These are phyloP conservation scores for Allobates femoralis DNA, from an alignment of 2,797 vertebrate genomes.

Conservation along the genomic window DNA sequence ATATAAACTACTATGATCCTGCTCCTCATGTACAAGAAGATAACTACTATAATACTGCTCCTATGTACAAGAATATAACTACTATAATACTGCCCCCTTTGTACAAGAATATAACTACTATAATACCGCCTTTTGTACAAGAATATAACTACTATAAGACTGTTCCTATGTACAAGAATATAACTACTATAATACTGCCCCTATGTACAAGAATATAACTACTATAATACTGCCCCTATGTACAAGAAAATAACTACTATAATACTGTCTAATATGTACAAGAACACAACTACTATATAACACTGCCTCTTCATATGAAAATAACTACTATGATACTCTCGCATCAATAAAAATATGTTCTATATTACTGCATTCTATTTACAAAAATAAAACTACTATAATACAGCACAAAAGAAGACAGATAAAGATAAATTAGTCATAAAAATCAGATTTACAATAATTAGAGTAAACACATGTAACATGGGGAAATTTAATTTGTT, in stretches of 20 bases:
- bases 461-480: conserved; percentile 73
- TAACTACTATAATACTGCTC: not conserved
- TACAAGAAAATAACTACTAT: not conserved
- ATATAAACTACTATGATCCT: too few species aligned
- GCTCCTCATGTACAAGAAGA: not conserved
- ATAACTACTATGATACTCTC: not conserved
- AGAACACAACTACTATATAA: not conserved
- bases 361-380: not conserved
- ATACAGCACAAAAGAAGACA: not conserved
- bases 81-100: not conserved
- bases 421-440: not conserved
- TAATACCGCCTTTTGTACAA: not conserved
- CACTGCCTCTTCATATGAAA: not conserved
- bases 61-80: not conserved
- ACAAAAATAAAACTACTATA: not conserved
- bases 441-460: not conserved
- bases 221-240: not conserved
- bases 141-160: not conserved
- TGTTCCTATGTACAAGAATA: not conserved
- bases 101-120: not conserved
- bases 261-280: not conserved
- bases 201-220: not conserved
- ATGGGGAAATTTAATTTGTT: conserved; percentile 92
- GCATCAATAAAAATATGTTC: not conserved
- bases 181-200: not conserved